Evolutionary conservation across 1,140 invertebrate genomes (phyloP), one percentile per base, ranked within the genome.

Genomic region (Ostrea edulis): DNA sequence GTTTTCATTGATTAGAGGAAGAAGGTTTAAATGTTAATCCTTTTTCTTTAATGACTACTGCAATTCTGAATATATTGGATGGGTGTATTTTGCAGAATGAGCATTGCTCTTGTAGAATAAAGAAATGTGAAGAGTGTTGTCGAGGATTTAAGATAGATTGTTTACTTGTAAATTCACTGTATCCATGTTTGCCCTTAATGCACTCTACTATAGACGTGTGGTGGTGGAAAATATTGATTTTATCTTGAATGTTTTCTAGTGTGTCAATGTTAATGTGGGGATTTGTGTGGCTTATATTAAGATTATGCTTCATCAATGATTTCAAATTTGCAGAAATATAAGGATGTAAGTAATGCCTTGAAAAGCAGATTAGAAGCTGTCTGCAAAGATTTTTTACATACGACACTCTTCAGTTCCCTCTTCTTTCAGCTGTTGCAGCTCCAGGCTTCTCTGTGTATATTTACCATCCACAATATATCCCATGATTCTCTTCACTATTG

Each of bases 291-390:
- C 35, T 44, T 44, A 44, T n/a, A 44, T 44, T 44, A 44, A 44
- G 35, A 14, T 20, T 17, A 20, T 62, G 25, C 68, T 77, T 77
- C 25, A 77, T 35, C 29, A 77, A 29, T 77, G 25, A 77, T 77
- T 25, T 77, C 68, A 77, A 77, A 77, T 29, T 77, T 77, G 29
- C 68, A 77, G 68, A 77, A 77, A 77, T 77, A 77, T 77, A 77
- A 29, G 25, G 68, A 29, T 25, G 68, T 77, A 77, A 77, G 68
- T 77, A 77, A 25, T 29, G 12, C 12, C 68, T 25, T 77, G 25
- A 22, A 29, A 35, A 77, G 68, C 68, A 77, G 22, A 29, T 77
- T 77, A 77, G 68, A 77, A 77, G 11, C n/a, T 77, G 68, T 17
- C 68, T 35, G 14, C 29, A 35, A 62, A 62, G 14, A n/a, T 20